Conservation (phyloP, 1,140 invertebrate genomes). For the Brachionus asplanchnoidis region DNA sequence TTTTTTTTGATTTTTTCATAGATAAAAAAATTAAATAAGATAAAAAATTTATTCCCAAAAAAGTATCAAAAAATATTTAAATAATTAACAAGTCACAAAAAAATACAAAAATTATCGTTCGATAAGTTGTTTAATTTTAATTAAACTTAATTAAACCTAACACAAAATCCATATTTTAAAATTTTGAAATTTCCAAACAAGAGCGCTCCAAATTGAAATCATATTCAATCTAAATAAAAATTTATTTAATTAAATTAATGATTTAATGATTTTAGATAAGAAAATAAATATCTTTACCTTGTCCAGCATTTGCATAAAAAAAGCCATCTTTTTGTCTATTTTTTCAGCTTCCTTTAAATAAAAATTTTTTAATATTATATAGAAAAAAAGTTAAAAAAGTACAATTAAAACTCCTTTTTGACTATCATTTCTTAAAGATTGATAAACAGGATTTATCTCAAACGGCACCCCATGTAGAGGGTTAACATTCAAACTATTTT, state of each 20-base stretch:
- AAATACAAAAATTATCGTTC: background rate
- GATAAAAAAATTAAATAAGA: background rate
- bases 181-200: background rate
- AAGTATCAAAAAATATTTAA: background rate
- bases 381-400: background rate
- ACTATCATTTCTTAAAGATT: background rate
- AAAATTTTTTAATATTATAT: background rate
- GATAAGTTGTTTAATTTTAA: background rate
- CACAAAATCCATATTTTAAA: background rate
- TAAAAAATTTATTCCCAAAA: background rate
- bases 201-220: slow-evolving; percentile 25
- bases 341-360: background rate
- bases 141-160: background rate
- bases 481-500: background rate
- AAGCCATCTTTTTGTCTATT: background rate
- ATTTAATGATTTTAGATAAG: background rate
- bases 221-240: background rate
- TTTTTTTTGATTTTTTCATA: background rate
- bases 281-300: background rate
- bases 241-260: background rate
- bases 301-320: background rate
- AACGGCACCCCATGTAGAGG: slow-evolving; percentile 28
- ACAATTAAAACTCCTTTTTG: background rate
- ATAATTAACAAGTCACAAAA: background rate
- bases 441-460: slow-evolving; percentile 32